These are phyloP conservation scores for Drosophila incognita DNA, from an alignment of 2,888 invertebrate species.

Conservation along the genomic window DNA sequence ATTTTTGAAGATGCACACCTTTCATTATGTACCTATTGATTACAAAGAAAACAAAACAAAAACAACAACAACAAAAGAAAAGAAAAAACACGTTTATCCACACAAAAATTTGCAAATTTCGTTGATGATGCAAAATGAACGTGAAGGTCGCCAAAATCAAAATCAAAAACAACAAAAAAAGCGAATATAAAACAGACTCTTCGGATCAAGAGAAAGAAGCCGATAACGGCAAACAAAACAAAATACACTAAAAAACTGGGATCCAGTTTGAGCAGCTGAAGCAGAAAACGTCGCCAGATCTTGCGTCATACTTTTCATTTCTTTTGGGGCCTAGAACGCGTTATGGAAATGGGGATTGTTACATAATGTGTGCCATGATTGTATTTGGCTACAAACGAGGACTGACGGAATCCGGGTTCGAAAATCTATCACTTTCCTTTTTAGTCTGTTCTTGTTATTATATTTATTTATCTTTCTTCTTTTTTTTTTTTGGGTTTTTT, in stretches of 20 bases:
- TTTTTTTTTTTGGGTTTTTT: conserved; percentile 14
- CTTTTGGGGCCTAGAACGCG: conserved; percentile 56
- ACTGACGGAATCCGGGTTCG: conserved; percentile 18
- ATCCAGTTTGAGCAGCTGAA: conserved; percentile 39
- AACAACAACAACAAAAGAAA: conserved; percentile 8
- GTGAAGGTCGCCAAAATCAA: conserved; percentile 57
- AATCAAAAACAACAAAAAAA: conserved; percentile 8
- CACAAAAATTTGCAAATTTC: conserved; percentile 67
- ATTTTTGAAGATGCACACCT: conserved; percentile 52
- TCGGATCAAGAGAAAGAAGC: conserved; percentile 17
- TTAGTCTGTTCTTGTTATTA: background rate
- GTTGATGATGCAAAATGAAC: conserved; percentile 58
- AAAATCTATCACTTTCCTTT: conserved; percentile 27
- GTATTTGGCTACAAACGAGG: background rate
- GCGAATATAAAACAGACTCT: background rate
- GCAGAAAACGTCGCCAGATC: conserved; percentile 5
- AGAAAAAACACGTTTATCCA: conserved; percentile 44
- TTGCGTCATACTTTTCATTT: conserved; percentile 77
- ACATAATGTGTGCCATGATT: background rate
- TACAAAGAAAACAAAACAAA: conserved; percentile 67
- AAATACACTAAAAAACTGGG: conserved; percentile 10
- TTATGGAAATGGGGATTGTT: conserved; percentile 43
- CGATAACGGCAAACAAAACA: conserved; percentile 32
- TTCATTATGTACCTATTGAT: conserved; percentile 79
- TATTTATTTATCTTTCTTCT: conserved; percentile 3